These are phyloP conservation scores for Leptopterna dolabrata DNA, from an alignment of 2,888 invertebrate genomes.

Conservation along the genomic window DNA sequence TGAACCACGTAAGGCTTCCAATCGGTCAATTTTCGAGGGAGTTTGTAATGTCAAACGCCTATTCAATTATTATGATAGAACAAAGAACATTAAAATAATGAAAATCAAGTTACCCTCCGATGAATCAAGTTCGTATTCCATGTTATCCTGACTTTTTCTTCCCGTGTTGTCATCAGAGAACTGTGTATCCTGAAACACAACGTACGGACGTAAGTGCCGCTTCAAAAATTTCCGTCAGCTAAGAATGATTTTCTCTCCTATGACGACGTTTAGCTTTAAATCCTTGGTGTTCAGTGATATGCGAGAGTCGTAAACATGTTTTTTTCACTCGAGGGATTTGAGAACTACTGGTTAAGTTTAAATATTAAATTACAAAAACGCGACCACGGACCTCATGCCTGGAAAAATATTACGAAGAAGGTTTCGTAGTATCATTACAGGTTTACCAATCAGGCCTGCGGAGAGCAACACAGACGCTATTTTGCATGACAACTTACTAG, in stretches of 20 bases:
- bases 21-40: no score
- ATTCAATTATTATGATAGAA: no score
- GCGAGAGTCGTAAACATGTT: not conserved
- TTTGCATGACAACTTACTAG: no score
- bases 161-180: not conserved
- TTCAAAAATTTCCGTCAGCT: not conserved
- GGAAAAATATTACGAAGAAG: not conserved
- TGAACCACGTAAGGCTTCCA: no score
- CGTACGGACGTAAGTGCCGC: not conserved
- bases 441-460: not conserved
- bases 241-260: not conserved
- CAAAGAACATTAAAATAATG: no score
- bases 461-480: not conserved
- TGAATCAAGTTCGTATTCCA: not conserved
- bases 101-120: not conserved
- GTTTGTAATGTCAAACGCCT: no score
- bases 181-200: not conserved
- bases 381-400: not conserved
- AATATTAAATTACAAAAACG: no score
- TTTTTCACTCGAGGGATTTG: not conserved
- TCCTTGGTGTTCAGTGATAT: not conserved
- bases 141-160: slow-evolving; percentile 16
- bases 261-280: not conserved
- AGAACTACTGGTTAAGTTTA: no score
- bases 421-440: not conserved